These are phyloP conservation scores for Fratercula arctica DNA, from an alignment of 2,797 vertebrate species.

Conservation along the genomic window DNA sequence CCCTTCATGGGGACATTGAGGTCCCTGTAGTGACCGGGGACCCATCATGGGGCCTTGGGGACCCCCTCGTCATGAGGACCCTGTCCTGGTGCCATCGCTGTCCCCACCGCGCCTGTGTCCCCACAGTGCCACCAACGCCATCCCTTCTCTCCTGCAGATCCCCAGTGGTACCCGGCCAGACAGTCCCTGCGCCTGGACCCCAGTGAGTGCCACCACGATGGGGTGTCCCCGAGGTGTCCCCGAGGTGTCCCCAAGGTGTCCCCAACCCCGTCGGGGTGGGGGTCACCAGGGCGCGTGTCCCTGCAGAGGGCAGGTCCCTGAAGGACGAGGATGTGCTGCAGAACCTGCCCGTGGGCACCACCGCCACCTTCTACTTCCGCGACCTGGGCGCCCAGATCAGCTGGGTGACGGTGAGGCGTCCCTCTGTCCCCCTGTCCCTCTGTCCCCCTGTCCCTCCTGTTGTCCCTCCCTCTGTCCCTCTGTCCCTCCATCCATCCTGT, in stretches of 20 bases:
- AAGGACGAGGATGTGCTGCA: conserved; percentile 95
- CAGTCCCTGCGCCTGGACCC: conserved; percentile 93
- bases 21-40: not conserved
- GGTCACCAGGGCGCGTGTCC: not conserved
- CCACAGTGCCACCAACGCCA: not conserved
- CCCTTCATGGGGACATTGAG: not conserved
- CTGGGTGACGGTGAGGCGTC: conserved; percentile 88
- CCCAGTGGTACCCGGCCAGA: conserved; percentile 93
- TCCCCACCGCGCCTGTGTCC: not conserved
- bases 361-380: conserved; percentile 93
- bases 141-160: conserved; percentile 78
- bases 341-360: conserved; percentile 93
- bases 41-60: not conserved
- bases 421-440: not conserved
- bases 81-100: not conserved
- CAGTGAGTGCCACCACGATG: conserved; percentile 77
- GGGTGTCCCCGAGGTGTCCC: not conserved
- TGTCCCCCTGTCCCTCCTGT: too few species aligned
- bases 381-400: conserved; percentile 96
- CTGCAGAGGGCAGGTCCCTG: conserved; percentile 90
- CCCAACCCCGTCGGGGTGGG: not conserved
- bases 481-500: fast-evolving
- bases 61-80: not conserved
- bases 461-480: too few species aligned
- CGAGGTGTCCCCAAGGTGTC: too few species aligned